Evolutionary conservation across 1,140 invertebrate genomes (phyloP).

Genomic region (Rhagoletis zephyria): DNA sequence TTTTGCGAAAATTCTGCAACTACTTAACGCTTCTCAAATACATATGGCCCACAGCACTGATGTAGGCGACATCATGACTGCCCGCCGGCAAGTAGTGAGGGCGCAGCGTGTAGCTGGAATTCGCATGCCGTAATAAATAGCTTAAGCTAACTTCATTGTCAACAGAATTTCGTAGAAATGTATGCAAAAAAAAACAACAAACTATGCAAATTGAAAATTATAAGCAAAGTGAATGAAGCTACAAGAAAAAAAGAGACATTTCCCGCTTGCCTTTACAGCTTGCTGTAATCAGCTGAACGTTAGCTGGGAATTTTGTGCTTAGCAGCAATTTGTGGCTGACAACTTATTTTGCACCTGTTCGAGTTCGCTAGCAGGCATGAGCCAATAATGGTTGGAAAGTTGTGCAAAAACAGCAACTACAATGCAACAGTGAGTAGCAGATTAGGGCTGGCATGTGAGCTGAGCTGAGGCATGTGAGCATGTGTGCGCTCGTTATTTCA

Average conservation of each 20-base stretch:
- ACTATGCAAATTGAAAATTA: not conserved
- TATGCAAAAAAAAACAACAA: not conserved
- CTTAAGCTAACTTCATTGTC: slow-evolving; percentile 34
- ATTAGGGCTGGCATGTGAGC: not conserved
- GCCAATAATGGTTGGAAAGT: not conserved
- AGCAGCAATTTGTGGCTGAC: not conserved
- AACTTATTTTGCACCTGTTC: not conserved
- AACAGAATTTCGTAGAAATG: not conserved
- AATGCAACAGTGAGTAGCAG: not conserved
- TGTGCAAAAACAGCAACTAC: not conserved
- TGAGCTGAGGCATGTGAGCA: not conserved
- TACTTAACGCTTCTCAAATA: slow-evolving; percentile 41
- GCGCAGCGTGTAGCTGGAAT: not conserved
- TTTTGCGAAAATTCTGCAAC: slow-evolving; percentile 39
- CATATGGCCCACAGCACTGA: not conserved
- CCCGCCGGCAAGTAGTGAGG: not conserved
- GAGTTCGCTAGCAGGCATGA: not conserved
- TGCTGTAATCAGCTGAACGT: not conserved
- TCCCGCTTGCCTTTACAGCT: not conserved
- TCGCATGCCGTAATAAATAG: not conserved
- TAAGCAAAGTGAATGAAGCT: not conserved
- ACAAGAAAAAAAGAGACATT: not conserved
- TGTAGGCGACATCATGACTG: not conserved
- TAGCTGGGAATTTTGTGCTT: not conserved
- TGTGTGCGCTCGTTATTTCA: slow-evolving; percentile 5